These are phyloP conservation scores for Pachyramphus minor DNA, from an alignment of 2,113 vertebrate genomes.

Conservation along the genomic window DNA sequence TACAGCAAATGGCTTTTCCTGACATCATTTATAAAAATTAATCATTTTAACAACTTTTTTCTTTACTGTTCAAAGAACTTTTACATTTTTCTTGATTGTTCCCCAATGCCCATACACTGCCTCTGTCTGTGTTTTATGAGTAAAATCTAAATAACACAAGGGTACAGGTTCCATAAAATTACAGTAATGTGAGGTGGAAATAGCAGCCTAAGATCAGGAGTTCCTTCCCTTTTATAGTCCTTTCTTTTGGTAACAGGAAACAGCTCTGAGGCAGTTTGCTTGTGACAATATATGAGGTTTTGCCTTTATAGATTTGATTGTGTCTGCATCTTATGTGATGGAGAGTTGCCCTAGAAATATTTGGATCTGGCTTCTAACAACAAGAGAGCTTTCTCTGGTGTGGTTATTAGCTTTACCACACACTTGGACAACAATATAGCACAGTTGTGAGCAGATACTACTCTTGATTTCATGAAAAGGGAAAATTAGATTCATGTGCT, in stretches of 20 bases:
- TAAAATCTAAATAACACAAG: constrained; percentile 31
- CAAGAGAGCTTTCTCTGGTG: background rate
- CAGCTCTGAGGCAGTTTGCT: background rate
- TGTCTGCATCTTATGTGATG: background rate
- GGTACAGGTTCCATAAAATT: constrained; percentile 18
- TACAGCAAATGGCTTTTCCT: constrained; percentile 41
- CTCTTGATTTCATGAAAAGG: background rate
- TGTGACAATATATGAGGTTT: background rate
- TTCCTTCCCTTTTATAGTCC: constrained; percentile 45
- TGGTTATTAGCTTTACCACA: background rate
- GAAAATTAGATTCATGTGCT: background rate
- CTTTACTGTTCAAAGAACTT: background rate
- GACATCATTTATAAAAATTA: constrained; percentile 2
- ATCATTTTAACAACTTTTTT: constrained; percentile 39
- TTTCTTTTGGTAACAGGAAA: constrained; percentile 40
- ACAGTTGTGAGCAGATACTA: background rate
- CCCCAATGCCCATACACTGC: background rate
- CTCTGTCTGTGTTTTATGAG: constrained; percentile 26
- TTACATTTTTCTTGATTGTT: constrained; percentile 46
- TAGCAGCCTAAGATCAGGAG: constrained; percentile 49
- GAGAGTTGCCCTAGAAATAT: background rate
- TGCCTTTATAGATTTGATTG: background rate
- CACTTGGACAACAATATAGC: background rate
- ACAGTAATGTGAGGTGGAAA: constrained; percentile 33
- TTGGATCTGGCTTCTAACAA: background rate